Evolutionary conservation across 2,888 invertebrate species (phyloP).

Genomic region (Pachymerium ferrugineum): DNA sequence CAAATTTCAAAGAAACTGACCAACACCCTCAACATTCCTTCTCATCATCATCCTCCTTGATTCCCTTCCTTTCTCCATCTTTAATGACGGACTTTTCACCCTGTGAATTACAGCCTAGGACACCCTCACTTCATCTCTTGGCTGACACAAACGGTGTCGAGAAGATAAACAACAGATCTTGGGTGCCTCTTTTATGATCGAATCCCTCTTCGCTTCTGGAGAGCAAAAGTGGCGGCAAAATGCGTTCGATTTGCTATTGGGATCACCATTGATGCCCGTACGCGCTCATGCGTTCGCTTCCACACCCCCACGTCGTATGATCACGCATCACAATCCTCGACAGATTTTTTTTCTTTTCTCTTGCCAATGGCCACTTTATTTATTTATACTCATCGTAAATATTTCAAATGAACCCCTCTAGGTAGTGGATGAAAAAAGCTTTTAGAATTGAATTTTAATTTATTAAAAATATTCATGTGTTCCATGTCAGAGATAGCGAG

Average conservation of each 20-base stretch:
- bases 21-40: neutral
- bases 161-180: neutral
- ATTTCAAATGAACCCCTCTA: neutral
- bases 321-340: neutral
- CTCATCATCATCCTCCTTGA: neutral
- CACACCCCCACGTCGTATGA: neutral
- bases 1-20: neutral
- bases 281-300: constrained; percentile 2
- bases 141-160: neutral
- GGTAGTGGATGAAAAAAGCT: neutral
- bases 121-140: neutral
- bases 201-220: neutral
- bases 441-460: too few species aligned
- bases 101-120: constrained; percentile 4
- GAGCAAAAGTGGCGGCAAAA: constrained; percentile 9
- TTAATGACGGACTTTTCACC: neutral
- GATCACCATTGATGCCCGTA: constrained; percentile 4
- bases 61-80: neutral
- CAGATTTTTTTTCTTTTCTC: neutral
- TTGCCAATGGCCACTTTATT: neutral
- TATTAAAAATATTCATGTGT: too few species aligned
- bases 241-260: constrained; percentile 14
- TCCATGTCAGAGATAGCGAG: neutral
- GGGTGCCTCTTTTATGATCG: neutral
- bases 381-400: neutral